Percentiles rank a stretch among this genome's conserved stretches.
These are phyloP conservation scores for Lordiphosa andalusiaca DNA, from an alignment of 2,888 invertebrate genomes.

Conservation along the genomic window DNA sequence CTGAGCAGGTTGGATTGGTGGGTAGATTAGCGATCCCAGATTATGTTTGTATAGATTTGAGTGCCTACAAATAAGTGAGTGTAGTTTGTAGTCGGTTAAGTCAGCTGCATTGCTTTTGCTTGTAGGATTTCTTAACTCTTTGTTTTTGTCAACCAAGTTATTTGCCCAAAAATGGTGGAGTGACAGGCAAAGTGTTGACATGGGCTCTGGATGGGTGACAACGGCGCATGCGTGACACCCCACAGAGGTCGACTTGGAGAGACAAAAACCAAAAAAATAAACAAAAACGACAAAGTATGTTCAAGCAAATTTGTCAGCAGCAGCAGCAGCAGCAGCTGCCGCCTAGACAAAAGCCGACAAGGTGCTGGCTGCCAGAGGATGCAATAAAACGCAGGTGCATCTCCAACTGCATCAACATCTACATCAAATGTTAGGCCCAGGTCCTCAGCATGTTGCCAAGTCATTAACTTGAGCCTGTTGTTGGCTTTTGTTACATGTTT, in stretches of 20 bases:
- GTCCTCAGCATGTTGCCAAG: constrained; percentile 69
- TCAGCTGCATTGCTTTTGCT: no score
- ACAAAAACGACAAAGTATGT: not conserved
- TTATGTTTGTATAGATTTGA: no score
- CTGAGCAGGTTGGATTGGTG: no score
- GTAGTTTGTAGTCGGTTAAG: no score
- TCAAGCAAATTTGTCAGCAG: constrained; percentile 22
- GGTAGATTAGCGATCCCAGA: no score
- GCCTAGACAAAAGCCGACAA: constrained; percentile 49
- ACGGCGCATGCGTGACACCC: constrained; percentile 68
- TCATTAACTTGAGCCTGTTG: constrained; percentile 72
- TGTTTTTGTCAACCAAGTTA: constrained; percentile 52
- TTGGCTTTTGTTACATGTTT: constrained; percentile 70
- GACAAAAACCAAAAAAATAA: not conserved
- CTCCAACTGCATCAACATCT: constrained; percentile 30
- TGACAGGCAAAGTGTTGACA: constrained; percentile 40
- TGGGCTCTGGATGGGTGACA: constrained; percentile 59
- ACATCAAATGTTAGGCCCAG: constrained; percentile 48
- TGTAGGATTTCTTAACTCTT: not conserved
- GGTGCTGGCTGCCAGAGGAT: constrained; percentile 48
- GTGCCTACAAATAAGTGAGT: no score
- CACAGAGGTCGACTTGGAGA: constrained; percentile 18
- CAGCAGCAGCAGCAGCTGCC: constrained; percentile 8
- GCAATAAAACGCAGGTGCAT: constrained; percentile 63
- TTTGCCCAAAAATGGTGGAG: constrained; percentile 71